Percentiles rank a stretch among this genome's conserved stretches.
These are phyloP conservation scores for Peromyscus melanophrys DNA, from an alignment of 2,797 vertebrate species.

Conservation along the genomic window DNA sequence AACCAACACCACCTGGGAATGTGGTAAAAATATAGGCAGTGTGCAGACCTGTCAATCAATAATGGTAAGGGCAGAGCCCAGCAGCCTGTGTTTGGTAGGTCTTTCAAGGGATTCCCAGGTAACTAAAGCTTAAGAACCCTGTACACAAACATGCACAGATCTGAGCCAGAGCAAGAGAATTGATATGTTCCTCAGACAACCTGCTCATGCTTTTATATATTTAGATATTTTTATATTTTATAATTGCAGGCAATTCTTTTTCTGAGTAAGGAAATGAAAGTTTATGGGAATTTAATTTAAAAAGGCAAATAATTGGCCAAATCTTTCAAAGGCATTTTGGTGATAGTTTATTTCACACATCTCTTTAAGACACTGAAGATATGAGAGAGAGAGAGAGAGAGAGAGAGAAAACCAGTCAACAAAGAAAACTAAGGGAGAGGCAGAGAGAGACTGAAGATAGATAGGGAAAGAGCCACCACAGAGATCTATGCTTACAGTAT, in stretches of 20 bases:
- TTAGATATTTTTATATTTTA: not conserved
- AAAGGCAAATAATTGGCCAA: not conserved
- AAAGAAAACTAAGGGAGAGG: too few relatives aligned
- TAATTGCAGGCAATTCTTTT: not conserved
- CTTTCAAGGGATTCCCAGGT: not conserved
- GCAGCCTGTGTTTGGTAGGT: not conserved
- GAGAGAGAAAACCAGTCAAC: too few relatives aligned
- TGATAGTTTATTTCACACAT: not conserved
- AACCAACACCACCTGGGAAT: accelerated
- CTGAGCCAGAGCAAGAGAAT: not conserved
- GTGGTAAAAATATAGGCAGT: not conserved
- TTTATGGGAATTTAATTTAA: not conserved
- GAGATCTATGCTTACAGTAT: not conserved
- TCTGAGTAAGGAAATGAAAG: not conserved
- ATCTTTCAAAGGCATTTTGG: not conserved
- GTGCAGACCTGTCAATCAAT: not conserved
- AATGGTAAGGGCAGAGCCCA: not conserved
- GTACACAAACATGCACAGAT: not conserved
- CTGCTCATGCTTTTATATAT: not conserved
- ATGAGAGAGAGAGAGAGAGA: too few relatives aligned
- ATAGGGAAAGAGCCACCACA: not conserved
- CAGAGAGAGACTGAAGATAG: not conserved
- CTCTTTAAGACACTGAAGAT: not conserved
- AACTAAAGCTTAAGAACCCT: not conserved
- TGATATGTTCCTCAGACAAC: not conserved